Percentiles rank a stretch among this genome's conserved stretches.
Conservation (phyloP, 2,888 invertebrate genomes). For the Tiliacea citrago region DNA sequence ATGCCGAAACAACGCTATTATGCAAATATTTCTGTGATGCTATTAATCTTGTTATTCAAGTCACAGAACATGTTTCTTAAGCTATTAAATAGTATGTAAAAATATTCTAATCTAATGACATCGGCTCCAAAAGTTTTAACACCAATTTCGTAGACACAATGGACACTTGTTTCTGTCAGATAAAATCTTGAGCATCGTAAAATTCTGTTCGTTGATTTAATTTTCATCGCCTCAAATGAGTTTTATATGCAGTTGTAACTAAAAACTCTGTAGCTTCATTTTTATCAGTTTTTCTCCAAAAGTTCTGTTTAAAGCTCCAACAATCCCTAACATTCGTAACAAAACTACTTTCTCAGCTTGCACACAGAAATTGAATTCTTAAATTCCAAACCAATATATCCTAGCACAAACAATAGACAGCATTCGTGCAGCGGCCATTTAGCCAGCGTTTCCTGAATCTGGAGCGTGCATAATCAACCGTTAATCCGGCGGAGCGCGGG, state of each 20-base stretch:
- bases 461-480: constrained; percentile 89
- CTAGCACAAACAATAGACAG: constrained; percentile 74
- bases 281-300: neutral
- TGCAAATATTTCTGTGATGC: constrained; percentile 72
- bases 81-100: constrained; percentile 55
- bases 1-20: constrained; percentile 73
- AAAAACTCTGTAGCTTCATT: neutral
- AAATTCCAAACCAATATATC: constrained; percentile 50
- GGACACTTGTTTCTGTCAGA: constrained; percentile 44
- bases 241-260: constrained; percentile 10
- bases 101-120: constrained; percentile 40
- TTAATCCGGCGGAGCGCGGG: constrained; percentile 84
- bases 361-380: constrained; percentile 31
- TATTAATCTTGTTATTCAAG: constrained; percentile 69
- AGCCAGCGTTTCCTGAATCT: constrained; percentile 85
- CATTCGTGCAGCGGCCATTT: constrained; percentile 80
- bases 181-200: constrained; percentile 38
- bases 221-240: constrained; percentile 6
- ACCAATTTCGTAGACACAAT: constrained; percentile 46
- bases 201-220: constrained; percentile 13
- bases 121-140: constrained; percentile 40
- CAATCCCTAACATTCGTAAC: constrained; percentile 1
- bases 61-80: constrained; percentile 67
- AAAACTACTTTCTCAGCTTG: constrained; percentile 13
- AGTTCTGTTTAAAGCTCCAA: neutral